Percentiles rank a stretch among this genome's conserved stretches.
phyloP scores from a whole-genome alignment of 2,113 vertebrate genomes.

The Megalops atlanticus region DNA sequence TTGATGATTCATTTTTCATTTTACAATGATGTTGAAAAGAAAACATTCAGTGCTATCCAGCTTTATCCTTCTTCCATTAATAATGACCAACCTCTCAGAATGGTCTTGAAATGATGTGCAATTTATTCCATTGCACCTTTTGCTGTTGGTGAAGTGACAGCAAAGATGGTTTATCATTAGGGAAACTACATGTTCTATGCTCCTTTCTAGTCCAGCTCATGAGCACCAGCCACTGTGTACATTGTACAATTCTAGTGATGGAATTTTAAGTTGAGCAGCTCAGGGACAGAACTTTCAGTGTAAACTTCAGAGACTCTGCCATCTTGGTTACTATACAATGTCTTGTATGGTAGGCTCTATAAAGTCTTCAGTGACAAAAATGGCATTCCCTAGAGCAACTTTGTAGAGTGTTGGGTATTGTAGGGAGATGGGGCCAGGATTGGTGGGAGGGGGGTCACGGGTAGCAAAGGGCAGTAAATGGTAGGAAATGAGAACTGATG shows the following conservation, averaged over 20 bases:
- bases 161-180: background rate
- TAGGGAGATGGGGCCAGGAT: conserved; percentile 7
- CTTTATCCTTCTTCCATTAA: conserved; percentile 65
- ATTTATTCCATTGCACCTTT: conserved; percentile 50
- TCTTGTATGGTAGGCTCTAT: too few relatives aligned
- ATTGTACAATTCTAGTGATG: background rate
- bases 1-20: background rate
- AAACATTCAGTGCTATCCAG: conserved; percentile 32
- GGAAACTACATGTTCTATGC: background rate
- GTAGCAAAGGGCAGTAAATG: too few relatives aligned
- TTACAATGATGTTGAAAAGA: conserved; percentile 25
- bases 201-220: background rate
- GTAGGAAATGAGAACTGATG: too few relatives aligned
- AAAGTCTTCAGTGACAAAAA: conserved; percentile 48
- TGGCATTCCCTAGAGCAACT: conserved; percentile 42
- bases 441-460: background rate
- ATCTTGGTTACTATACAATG: background rate
- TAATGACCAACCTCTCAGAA: conserved; percentile 56
- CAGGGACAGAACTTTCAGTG: background rate
- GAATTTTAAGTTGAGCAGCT: background rate
- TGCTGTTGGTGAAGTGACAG: conserved; percentile 29
- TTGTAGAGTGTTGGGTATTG: too few relatives aligned
- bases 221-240: background rate
- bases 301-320: background rate
- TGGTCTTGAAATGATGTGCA: conserved; percentile 38